phyloP scores from a whole-genome alignment of 2,888 invertebrate genomes.

The Venustoraphidia nigricollis region DNA sequence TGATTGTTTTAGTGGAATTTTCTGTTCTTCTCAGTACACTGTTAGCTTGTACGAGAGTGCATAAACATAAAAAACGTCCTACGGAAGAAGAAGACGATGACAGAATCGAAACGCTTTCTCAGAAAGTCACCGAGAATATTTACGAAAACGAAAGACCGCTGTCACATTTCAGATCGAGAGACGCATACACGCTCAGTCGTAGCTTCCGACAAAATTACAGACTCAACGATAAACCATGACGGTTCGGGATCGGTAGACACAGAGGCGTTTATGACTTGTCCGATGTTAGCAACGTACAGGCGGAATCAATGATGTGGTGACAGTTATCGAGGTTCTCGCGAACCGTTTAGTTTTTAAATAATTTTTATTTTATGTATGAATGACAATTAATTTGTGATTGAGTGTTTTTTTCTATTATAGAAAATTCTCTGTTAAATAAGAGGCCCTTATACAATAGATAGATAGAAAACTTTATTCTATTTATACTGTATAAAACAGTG shows the following conservation, averaged over 20 bases:
- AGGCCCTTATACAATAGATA: too few species aligned
- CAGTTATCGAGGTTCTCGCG: background rate
- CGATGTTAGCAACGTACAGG: conserved; percentile 34
- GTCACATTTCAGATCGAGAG: conserved; percentile 7
- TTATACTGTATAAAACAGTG: too few species aligned
- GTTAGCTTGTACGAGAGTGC: conserved; percentile 50
- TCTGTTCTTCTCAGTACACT: conserved; percentile 54
- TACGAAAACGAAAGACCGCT: conserved; percentile 4
- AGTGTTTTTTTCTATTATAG: too few species aligned
- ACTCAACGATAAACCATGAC: conserved; percentile 24
- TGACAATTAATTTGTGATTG: too few species aligned
- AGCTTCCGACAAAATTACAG: conserved; percentile 26
- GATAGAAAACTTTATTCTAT: too few species aligned
- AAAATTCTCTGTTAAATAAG: too few species aligned
- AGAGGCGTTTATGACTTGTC: conserved; percentile 14
- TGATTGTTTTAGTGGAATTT: conserved; percentile 56
- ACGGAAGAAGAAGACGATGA: conserved; percentile 15
- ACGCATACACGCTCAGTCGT: conserved; percentile 24
- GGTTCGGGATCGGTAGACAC: conserved; percentile 21
- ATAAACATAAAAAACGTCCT: conserved; percentile 33
- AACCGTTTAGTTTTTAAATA: too few species aligned
- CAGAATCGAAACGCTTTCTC: conserved; percentile 1
- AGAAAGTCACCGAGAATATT: conserved; percentile 5
- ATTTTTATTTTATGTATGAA: too few species aligned
- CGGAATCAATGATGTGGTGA: conserved; percentile 46